Evolutionary conservation across 2,113 vertebrate species (phyloP).

Genomic region (Labeo rohita): DNA sequence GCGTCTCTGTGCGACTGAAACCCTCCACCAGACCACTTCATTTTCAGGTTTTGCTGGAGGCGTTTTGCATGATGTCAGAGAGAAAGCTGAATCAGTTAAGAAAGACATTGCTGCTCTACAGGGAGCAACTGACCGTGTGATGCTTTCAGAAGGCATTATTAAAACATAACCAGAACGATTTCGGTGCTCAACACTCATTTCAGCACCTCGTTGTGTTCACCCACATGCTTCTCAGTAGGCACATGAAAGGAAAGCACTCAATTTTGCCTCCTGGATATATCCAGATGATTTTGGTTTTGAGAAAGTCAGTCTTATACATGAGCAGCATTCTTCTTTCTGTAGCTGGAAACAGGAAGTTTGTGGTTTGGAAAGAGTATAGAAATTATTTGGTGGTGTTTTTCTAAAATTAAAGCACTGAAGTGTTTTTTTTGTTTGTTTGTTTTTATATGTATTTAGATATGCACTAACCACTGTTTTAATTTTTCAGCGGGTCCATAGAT

Average conservation of each 20-base stretch:
- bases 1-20: neutral
- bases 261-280: neutral
- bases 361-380: neutral
- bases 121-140: neutral
- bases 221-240: neutral
- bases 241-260: neutral
- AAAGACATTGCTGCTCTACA: neutral
- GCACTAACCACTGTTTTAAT: neutral
- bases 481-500: conserved; percentile 93
- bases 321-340: neutral
- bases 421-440: neutral
- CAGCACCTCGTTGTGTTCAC: neutral
- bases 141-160: conserved; percentile 6
- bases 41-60: neutral
- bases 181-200: neutral
- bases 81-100: neutral
- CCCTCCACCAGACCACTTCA: neutral
- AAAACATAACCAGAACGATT: neutral
- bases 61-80: neutral
- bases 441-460: neutral
- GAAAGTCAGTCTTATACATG: neutral
- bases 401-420: neutral
- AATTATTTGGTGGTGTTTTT: neutral
- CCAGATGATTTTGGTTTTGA: neutral
- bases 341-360: neutral